Percentiles rank a stretch among this genome's conserved stretches.
Conservation (phyloP, 2,888 invertebrate species). For the Stenotaenia linearis region DNA sequence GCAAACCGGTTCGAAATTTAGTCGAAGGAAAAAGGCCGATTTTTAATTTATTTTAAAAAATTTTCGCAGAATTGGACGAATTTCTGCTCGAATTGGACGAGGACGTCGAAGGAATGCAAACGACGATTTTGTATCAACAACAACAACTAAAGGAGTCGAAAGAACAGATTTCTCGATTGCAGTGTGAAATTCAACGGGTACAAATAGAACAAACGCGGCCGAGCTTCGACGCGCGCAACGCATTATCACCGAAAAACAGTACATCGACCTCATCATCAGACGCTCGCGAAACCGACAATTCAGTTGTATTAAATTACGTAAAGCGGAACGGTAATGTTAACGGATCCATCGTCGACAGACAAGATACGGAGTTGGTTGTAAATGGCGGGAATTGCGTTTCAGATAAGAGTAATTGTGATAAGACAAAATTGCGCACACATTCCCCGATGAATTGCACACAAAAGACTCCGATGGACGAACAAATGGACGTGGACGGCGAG, state of each 20-base stretch:
- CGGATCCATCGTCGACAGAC: not conserved
- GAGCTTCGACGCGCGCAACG: not conserved
- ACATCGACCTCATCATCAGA: not conserved
- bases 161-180: constrained; percentile 47
- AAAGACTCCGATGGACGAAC: not conserved
- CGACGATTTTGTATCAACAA: constrained; percentile 88
- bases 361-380: not conserved
- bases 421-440: not conserved
- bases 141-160: constrained; percentile 82
- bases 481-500: not conserved
- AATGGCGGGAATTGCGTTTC: not conserved
- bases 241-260: not conserved
- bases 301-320: not conserved
- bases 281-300: not conserved
- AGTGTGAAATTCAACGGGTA: constrained; percentile 31
- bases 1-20: constrained; percentile 66
- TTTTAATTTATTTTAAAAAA: not conserved
- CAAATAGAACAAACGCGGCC: not conserved
- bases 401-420: not conserved
- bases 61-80: constrained; percentile 77
- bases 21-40: not conserved
- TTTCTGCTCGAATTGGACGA: constrained; percentile 93
- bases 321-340: not conserved
- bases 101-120: constrained; percentile 97
- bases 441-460: not conserved